Evolutionary conservation across 2,888 invertebrate genomes (phyloP).

Genomic region (Athetis lepigone): DNA sequence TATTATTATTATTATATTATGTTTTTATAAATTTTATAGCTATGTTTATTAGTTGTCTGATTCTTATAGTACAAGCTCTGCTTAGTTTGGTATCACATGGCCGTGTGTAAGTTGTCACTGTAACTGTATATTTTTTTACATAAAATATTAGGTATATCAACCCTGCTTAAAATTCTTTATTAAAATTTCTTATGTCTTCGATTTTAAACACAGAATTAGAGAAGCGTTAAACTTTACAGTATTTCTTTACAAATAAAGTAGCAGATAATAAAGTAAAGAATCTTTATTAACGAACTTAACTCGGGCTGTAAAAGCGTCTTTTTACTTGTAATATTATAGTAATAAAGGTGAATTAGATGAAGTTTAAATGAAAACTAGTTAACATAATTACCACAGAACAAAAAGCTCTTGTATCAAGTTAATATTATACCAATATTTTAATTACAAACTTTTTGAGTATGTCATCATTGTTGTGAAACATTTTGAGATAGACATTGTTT

Average conservation of each 20-base stretch:
- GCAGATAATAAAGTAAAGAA: not conserved
- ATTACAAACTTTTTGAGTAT: conserved; percentile 18
- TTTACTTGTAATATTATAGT: too few relatives aligned
- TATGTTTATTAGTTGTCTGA: too few relatives aligned
- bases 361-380: conserved; percentile 15
- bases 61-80: too few relatives aligned
- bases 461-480: not conserved
- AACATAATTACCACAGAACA: conserved; percentile 25
- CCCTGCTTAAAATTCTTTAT: not conserved
- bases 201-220: conserved; percentile 14
- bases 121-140: too few relatives aligned
- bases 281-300: not conserved
- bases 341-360: conserved; percentile 15
- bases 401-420: too few relatives aligned
- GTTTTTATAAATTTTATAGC: too few relatives aligned
- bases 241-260: too few relatives aligned
- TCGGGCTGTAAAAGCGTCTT: too few relatives aligned
- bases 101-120: too few relatives aligned
- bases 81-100: too few relatives aligned
- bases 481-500: conserved; percentile 13
- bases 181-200: conserved; percentile 6
- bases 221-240: not conserved
- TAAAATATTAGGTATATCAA: too few relatives aligned
- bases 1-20: too few relatives aligned
- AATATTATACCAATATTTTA: conserved; percentile 42